Percentiles rank a stretch among this genome's conserved stretches.
phyloP scores from a whole-genome alignment of 92 coral and sea anemone species.

The Palythoa heliodiscus region DNA sequence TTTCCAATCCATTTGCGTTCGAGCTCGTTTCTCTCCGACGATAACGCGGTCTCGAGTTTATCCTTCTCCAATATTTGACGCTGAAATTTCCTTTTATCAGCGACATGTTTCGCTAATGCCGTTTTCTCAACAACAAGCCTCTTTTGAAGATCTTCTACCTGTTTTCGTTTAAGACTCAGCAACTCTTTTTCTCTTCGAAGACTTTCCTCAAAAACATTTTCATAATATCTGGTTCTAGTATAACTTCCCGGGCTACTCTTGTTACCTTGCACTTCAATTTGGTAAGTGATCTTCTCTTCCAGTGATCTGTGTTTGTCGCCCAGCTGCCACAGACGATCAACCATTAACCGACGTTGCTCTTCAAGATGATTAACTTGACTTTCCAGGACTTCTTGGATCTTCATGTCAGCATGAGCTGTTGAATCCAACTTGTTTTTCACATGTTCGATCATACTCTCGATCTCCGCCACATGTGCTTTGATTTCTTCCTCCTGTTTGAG shows the following conservation, averaged over 20 bases:
- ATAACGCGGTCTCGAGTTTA: constrained; percentile 68
- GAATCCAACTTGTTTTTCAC: constrained; percentile 72
- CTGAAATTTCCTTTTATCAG: constrained; percentile 66
- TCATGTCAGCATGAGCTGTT: constrained; percentile 74
- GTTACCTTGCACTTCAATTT: constrained; percentile 62
- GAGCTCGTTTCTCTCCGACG: constrained; percentile 76
- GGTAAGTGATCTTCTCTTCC: constrained; percentile 70
- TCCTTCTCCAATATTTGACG: constrained; percentile 73
- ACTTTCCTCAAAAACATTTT: constrained; percentile 77
- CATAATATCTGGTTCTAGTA: constrained; percentile 65
- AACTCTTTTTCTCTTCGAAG: constrained; percentile 81
- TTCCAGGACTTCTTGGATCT: constrained; percentile 73
- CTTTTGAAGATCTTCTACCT: constrained; percentile 75
- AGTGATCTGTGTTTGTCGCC: constrained; percentile 73
- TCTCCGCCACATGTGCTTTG: constrained; percentile 74
- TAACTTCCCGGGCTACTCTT: constrained; percentile 53
- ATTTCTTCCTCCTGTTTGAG: constrained; percentile 80
- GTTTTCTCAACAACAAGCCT: constrained; percentile 70
- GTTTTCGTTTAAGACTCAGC: constrained; percentile 70
- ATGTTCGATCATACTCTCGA: constrained; percentile 81
- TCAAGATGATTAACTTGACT: constrained; percentile 74
- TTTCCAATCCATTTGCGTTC: constrained; percentile 77
- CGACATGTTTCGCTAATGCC: constrained; percentile 71
- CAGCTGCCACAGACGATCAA: constrained; percentile 77
- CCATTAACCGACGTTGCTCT: constrained; percentile 72